A percentile compares a stretch with the other conserved stretches of the same genome.
Conservation (phyloP, 2,888 invertebrate genomes). For the Thumatha senex region DNA sequence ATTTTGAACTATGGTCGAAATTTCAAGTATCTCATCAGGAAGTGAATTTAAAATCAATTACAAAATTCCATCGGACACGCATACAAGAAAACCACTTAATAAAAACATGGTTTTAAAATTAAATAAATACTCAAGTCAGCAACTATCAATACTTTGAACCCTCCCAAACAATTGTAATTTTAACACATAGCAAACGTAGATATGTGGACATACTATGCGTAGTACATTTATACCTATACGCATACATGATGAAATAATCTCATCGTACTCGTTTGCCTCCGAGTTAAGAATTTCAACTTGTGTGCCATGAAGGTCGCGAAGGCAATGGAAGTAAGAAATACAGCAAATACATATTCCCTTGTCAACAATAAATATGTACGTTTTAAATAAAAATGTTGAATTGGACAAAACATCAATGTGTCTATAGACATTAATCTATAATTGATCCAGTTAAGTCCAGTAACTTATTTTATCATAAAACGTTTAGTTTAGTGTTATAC, state of each 20-base stretch:
- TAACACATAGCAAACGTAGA: conserved; percentile 1
- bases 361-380: background rate
- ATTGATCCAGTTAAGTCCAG: too few species aligned
- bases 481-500: too few species aligned
- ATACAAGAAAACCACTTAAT: too few species aligned
- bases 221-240: background rate
- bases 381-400: background rate
- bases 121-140: too few species aligned
- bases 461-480: too few species aligned
- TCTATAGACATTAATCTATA: background rate
- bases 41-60: too few species aligned
- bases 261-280: conserved; percentile 7
- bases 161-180: conserved; percentile 1
- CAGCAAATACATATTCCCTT: background rate
- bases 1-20: too few species aligned
- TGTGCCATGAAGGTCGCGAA: conserved; percentile 4
- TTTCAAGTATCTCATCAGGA: too few species aligned
- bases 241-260: conserved; percentile 8
- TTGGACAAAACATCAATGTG: background rate
- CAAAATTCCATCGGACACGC: too few species aligned
- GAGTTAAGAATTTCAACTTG: conserved; percentile 6
- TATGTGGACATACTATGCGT: conserved; percentile 4
- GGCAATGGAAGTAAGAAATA: background rate
- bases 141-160: background rate
- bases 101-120: too few species aligned